A percentile compares a stretch with the other conserved stretches of the same genome.
Conservation (phyloP, 2,888 invertebrate genomes). For the Sinodicranocentrus sp. region DNA sequence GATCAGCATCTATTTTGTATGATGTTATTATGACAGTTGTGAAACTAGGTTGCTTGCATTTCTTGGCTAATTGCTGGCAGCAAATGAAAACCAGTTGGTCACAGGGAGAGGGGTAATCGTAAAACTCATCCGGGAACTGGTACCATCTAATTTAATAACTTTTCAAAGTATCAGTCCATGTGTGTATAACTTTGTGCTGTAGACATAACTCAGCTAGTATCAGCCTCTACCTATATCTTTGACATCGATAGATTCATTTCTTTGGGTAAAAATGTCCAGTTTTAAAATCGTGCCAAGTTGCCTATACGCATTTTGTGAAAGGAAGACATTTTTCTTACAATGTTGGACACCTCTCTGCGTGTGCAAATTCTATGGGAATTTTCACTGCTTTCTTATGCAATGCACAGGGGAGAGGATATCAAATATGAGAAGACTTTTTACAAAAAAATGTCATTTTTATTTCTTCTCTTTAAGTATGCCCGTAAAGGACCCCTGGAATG, state of each 20-base stretch:
- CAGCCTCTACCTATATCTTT: slow-evolving; percentile 3
- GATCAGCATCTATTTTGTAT: slow-evolving; percentile 44
- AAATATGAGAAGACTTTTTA: not conserved
- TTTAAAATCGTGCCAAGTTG: slow-evolving; percentile 45
- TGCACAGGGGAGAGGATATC: not conserved
- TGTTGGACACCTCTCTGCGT: not conserved
- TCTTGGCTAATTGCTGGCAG: slow-evolving; percentile 67
- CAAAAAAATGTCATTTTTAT: slow-evolving; percentile 53
- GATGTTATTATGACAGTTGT: slow-evolving; percentile 66
- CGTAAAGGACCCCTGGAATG: slow-evolving; percentile 65
- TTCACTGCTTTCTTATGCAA: slow-evolving; percentile 1
- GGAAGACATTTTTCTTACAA: slow-evolving; percentile 30
- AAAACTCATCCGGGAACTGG: slow-evolving; percentile 59
- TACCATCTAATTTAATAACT: slow-evolving; percentile 56
- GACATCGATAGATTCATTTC: not conserved
- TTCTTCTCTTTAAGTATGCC: slow-evolving; percentile 29
- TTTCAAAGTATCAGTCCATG: slow-evolving; percentile 37
- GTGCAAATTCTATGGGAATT: not conserved
- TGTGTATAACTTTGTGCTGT: slow-evolving; percentile 37
- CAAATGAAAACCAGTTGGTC: slow-evolving; percentile 68
- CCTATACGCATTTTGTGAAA: slow-evolving; percentile 39
- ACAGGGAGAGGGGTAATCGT: slow-evolving; percentile 52
- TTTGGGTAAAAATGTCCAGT: not conserved
- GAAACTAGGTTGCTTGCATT: slow-evolving; percentile 66
- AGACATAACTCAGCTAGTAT: slow-evolving; percentile 18